Evolutionary conservation across 2,797 vertebrate species (phyloP).

Genomic region (Perdix hodgsoniae): DNA sequence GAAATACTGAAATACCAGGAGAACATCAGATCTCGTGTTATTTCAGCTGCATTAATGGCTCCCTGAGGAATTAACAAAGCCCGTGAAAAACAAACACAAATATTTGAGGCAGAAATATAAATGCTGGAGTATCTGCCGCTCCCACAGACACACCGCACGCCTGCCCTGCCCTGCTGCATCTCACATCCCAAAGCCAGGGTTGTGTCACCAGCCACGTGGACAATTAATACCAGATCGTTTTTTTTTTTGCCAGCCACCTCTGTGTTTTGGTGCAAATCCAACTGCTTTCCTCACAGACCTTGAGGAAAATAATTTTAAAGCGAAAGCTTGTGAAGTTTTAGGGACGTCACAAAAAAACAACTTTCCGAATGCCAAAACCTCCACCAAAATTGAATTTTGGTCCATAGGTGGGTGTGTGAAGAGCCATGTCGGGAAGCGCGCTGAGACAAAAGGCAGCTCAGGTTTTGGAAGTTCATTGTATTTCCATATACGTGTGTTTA

Average conservation of each 20-base stretch:
- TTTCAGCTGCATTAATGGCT: slow-evolving; percentile 62
- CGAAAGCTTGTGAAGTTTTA: neutral
- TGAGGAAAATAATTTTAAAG: neutral
- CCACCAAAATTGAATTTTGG: neutral
- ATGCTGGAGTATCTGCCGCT: neutral
- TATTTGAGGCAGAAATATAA: slow-evolving; percentile 53
- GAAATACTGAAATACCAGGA: slow-evolving; percentile 57
- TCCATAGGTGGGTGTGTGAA: neutral
- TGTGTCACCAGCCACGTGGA: too few species aligned
- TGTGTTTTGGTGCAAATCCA: neutral
- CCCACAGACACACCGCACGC: neutral
- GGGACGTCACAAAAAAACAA: neutral
- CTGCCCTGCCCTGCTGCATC: neutral
- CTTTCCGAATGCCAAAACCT: neutral
- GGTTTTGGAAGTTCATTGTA: neutral
- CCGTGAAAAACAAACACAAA: slow-evolving; percentile 70
- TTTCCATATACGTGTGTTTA: slow-evolving; percentile 35
- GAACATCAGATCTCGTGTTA: slow-evolving; percentile 70
- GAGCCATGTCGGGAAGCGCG: neutral
- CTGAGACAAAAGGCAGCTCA: neutral
- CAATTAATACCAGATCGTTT: neutral
- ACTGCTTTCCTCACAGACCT: neutral
- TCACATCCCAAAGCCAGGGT: neutral
- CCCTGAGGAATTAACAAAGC: slow-evolving; percentile 71
- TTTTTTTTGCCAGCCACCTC: neutral